These are phyloP conservation scores for Catalaphyllia jardinei DNA, from an alignment of 64 coral and sea anemone species.

Conservation along the genomic window DNA sequence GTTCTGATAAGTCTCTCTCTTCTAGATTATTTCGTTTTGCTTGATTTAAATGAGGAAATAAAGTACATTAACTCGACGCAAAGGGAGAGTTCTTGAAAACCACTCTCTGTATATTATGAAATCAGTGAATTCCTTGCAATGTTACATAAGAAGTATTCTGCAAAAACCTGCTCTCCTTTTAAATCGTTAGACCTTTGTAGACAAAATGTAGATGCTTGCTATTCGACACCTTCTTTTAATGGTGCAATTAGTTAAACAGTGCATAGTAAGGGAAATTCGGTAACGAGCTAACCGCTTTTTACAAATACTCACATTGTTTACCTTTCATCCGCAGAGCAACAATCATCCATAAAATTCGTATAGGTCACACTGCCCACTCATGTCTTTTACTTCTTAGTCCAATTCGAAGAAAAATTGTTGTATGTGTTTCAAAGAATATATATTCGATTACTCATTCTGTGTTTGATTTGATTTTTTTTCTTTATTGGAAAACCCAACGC, in stretches of 20 bases:
- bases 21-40: not conserved
- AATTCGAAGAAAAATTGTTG: not conserved
- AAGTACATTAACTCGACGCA: not conserved
- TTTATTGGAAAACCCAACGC: not conserved
- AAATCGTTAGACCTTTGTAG: no score
- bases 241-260: not conserved
- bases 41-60: not conserved
- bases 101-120: not conserved
- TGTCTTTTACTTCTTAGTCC: not conserved
- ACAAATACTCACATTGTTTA: not conserved
- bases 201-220: no score
- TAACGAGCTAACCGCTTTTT: not conserved
- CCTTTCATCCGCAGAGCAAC: not conserved
- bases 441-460: not conserved
- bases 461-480: slow-evolving; percentile 6
- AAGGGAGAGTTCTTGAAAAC: not conserved
- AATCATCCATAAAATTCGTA: not conserved
- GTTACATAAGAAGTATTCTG: not conserved
- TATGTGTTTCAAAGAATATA: not conserved
- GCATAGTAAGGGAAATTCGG: not conserved
- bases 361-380: not conserved
- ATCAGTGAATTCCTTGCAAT: not conserved
- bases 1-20: not conserved
- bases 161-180: not conserved
- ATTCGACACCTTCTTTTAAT: no score